Base-by-base conservation (phyloP, 2,888 invertebrate species). In the Tineola bisselliella region DNA sequence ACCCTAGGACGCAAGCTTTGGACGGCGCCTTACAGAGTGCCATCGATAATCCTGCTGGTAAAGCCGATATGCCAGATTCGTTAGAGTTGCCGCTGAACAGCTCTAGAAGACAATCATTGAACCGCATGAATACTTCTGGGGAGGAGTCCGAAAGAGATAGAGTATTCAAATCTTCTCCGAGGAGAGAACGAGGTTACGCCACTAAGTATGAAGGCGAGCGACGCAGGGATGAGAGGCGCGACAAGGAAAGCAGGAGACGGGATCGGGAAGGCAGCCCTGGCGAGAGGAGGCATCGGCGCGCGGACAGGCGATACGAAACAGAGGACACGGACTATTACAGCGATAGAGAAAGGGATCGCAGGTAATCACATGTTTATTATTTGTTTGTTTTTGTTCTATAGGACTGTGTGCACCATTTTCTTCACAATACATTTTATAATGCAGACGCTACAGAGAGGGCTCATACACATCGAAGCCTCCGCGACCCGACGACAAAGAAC, bases 321-420 rank as follows among this genome's bases (percentile, higher is more conserved):
- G 91, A 92, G 62, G 91, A 91, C 67, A 90, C 90, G 2, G 90
- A 91, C 73, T 91, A 90, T 75, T 91, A 90, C 72, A 92, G 91
- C 68, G 92, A 92, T 73, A 86, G 89, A 63, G 91, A 91, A 65
- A 81, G 87, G 63, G 88, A 88, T 44, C 83, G 86, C 65, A 81
- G 88, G 87, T 87, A 43, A 43, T 4, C 2, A 8, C 13, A n/a
- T n/a, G n/a, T n/a, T n/a, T n/a, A n/a, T n/a, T n/a, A n/a, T n/a
- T n/a, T n/a, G n/a, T n/a, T n/a, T n/a, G n/a, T n/a, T n/a, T n/a
- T n/a, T n/a, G n/a, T n/a, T n/a, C n/a, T n/a, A n/a, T n/a, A n/a
- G n/a, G n/a, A n/a, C n/a, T n/a, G n/a, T n/a, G n/a, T n/a, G n/a
- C n/a, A n/a, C n/a, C n/a, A n/a, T n/a, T n/a, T n/a, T n/a, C n/a